A percentile compares a stretch with the other conserved stretches of the same genome.
phyloP scores from a whole-genome alignment of 2,888 invertebrate genomes.

The Orchestes rusci region DNA sequence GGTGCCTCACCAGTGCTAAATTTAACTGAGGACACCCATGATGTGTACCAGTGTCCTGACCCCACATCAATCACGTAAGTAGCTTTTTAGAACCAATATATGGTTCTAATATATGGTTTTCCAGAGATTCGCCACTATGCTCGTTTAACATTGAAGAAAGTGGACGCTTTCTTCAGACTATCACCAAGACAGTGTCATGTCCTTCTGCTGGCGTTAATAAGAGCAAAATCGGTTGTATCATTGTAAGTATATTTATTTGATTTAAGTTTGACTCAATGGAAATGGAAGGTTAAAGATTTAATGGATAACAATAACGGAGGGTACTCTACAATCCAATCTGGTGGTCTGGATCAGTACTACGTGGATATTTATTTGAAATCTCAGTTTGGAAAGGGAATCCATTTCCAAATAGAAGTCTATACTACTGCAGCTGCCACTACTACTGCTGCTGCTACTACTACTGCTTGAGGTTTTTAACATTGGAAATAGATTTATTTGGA shows the following conservation, averaged over 20 bases:
- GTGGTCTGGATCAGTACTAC: slow-evolving; percentile 8
- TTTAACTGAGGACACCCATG: neutral
- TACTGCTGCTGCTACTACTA: too few species aligned
- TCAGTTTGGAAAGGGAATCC: slow-evolving; percentile 5
- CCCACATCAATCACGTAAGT: neutral
- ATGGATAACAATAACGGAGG: slow-evolving; percentile 7
- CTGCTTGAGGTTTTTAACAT: too few species aligned
- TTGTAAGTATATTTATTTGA: slow-evolving; percentile 6
- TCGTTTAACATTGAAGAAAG: neutral
- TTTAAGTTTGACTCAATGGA: neutral
- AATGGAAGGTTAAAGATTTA: slow-evolving; percentile 4
- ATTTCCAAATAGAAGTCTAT: slow-evolving; percentile 9
- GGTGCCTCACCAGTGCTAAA: neutral
- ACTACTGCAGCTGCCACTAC: neutral
- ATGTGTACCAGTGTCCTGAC: neutral
- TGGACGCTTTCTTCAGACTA: neutral
- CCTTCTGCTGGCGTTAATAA: slow-evolving; percentile 2
- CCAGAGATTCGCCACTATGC: slow-evolving; percentile 2
- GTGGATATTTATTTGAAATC: slow-evolving; percentile 10
- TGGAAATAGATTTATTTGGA: too few species aligned
- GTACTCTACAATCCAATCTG: slow-evolving; percentile 4
- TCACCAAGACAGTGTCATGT: slow-evolving; percentile 3
- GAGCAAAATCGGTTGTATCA: slow-evolving; percentile 8
- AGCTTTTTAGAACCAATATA: too few species aligned
- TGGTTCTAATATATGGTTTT: too few species aligned